phyloP scores from a whole-genome alignment of 2,113 vertebrate genomes.

The Bathybates hornii region DNA sequence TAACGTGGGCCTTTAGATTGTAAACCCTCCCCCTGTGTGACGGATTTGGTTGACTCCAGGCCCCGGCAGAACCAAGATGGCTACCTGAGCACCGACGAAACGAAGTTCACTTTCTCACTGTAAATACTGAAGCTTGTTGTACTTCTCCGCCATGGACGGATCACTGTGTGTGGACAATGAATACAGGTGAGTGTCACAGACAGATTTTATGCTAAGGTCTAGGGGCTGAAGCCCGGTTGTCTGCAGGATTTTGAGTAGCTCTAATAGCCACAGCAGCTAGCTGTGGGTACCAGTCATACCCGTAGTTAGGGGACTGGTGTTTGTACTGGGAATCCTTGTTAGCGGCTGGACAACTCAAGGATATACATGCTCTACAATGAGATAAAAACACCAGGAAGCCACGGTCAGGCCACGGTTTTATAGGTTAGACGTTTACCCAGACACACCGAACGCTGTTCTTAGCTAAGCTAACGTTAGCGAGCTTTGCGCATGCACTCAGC shows the following conservation, averaged over 20 bases:
- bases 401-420: too few relatives aligned
- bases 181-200: slow-evolving; percentile 20
- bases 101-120: slow-evolving; percentile 45
- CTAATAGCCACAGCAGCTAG: slow-evolving; percentile 7
- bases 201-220: background rate
- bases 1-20: background rate
- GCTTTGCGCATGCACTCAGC: background rate
- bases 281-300: background rate
- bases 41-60: slow-evolving; percentile 34
- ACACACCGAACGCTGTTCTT: background rate
- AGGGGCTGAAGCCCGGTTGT: background rate
- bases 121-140: background rate
- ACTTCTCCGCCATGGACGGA: background rate
- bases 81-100: background rate
- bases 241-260: background rate
- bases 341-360: background rate
- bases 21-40: background rate
- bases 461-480: background rate
- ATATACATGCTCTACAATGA: background rate
- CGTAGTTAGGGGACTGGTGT: background rate
- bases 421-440: background rate
- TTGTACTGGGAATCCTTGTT: background rate
- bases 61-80: slow-evolving; percentile 54
- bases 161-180: background rate
- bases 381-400: background rate